Percentiles rank a stretch among this genome's conserved stretches.
These are phyloP conservation scores for Drosophila ercepeae DNA, from an alignment of 1,140 invertebrate genomes.

Conservation along the genomic window DNA sequence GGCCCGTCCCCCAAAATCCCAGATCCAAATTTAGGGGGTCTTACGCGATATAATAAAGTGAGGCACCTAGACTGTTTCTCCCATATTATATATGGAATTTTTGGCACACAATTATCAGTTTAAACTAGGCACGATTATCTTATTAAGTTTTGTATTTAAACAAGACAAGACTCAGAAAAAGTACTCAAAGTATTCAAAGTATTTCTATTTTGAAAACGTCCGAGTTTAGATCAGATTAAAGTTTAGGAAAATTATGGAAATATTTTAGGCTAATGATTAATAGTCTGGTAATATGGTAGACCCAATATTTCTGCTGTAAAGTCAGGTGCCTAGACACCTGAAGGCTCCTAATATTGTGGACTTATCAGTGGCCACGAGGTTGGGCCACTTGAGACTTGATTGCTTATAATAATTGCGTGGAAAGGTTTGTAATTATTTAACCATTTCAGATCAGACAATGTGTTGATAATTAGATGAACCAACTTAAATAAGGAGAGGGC, in stretches of 20 bases:
- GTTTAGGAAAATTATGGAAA: background rate
- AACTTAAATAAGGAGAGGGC: background rate
- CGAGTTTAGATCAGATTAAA: background rate
- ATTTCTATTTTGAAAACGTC: background rate
- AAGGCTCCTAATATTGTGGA: slow-evolving; percentile 3
- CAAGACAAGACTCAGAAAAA: background rate
- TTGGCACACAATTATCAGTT: background rate
- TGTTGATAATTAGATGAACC: slow-evolving; percentile 13
- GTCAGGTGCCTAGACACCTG: slow-evolving; percentile 8
- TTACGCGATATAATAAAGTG: background rate
- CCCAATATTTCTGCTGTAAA: background rate
- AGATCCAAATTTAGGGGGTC: background rate
- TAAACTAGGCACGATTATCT: background rate
- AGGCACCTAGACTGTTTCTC: background rate
- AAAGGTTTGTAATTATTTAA: slow-evolving; percentile 24
- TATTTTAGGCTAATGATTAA: background rate
- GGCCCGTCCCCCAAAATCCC: background rate
- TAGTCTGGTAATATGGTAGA: background rate
- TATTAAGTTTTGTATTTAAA: background rate
- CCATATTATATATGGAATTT: background rate
- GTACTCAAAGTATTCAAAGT: no score
- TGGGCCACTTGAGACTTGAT: slow-evolving; percentile 35
- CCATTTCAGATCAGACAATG: slow-evolving; percentile 13
- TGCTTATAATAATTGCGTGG: slow-evolving; percentile 35
- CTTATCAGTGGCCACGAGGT: slow-evolving; percentile 35